Evolutionary conservation across 2,797 vertebrate genomes (phyloP), one percentile per base, ranked within the genome.

Genomic region (Lagocephalus sceleratus): DNA sequence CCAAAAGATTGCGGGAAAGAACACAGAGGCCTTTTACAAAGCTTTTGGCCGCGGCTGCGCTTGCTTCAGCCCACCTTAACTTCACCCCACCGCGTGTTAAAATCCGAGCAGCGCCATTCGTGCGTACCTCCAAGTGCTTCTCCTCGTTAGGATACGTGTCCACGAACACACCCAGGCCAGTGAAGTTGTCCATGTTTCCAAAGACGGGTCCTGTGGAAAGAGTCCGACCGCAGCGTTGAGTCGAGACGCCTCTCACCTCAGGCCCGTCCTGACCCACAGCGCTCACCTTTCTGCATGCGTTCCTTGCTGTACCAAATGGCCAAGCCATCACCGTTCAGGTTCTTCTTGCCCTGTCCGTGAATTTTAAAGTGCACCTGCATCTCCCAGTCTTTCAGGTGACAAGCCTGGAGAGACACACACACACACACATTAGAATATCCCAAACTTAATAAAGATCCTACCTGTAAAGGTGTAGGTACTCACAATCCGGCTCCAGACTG

Each of bases 111-210:
- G 57, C 23, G 19, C 45, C 3, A 6, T 35, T 43, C 40, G 7
- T 3, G 25, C 90, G 72, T 90, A 98, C 97, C 94, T 98, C 96
- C 45, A 97, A 84, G 32, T 94, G 91, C 71, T 99, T 99, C 88
- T 98, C 97, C 87, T 99, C 97, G 8, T 98, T 99, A 6, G 95
- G 94, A 59, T 98, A 98, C 0, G 96, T 98, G 87, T 99, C 96
- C 88, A 98, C 90, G 41, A 98, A 98, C 63, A 99, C 90, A 4
- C 96, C 96, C 84, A 98, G 82, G 41, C 97, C 96, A 29, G 95
- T 89, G 85, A 98, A 99, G 77, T 94, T 94, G 86, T 99, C 95
- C 87, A 89, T 92, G 82, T 95, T 98, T 63, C 97, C 96, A 83
- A 98, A 98, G 19, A 97, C 96, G n/a, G 95, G 92, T 54, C 97